phyloP scores from a whole-genome alignment of 2,113 vertebrate genomes.

The Butorides virescens region DNA sequence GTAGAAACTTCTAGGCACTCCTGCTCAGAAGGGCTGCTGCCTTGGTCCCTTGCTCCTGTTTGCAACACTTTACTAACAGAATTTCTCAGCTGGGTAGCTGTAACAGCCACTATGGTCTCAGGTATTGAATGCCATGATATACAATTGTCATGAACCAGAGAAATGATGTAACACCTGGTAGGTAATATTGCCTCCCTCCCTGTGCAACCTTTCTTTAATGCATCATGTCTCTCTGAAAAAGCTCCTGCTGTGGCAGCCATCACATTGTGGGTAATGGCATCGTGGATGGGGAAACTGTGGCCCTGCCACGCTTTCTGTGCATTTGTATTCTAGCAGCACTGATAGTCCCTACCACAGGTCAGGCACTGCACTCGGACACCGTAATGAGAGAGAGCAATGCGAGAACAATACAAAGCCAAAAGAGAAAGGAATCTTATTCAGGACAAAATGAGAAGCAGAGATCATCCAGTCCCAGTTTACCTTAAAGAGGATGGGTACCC shows the following conservation, averaged over 20 bases:
- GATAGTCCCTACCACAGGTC: background rate
- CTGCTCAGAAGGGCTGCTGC: background rate
- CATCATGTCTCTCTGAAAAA: background rate
- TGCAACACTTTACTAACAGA: background rate
- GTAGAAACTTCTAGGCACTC: background rate
- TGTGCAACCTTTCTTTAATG: background rate
- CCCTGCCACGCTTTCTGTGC: background rate
- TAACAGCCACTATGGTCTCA: background rate
- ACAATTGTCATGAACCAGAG: background rate
- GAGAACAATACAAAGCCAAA: background rate
- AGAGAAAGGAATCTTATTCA: background rate
- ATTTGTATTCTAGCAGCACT: background rate
- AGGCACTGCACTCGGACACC: background rate
- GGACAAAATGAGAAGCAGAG: background rate
- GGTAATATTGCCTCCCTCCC: background rate
- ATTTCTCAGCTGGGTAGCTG: background rate
- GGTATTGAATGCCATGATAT: background rate
- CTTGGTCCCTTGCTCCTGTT: background rate
- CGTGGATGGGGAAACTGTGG: rapidly evolving
- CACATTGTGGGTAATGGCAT: background rate
- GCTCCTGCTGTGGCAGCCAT: background rate
- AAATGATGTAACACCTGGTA: background rate
- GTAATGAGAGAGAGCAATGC: rapidly evolving
- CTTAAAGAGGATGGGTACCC: background rate
- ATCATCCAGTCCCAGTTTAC: background rate